Evolutionary conservation across 2,797 vertebrate species (phyloP), one percentile per base, ranked within the genome.

Genomic region (Macropodus opercularis): DNA sequence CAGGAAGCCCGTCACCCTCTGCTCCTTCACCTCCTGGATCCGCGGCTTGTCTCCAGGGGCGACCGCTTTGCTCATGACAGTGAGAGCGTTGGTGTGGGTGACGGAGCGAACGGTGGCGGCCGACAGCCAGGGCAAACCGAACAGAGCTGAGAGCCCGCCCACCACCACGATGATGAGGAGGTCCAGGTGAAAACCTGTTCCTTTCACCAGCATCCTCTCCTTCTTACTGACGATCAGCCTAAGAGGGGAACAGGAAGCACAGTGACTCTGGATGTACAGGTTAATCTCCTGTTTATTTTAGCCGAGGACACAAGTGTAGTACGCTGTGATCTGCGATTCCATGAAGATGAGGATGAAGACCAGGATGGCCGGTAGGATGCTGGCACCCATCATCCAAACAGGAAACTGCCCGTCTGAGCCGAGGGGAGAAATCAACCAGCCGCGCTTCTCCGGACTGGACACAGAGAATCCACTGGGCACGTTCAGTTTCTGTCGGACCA

Each of bases 271-370:
- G 5, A 15, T 13, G 14, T 13, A 13, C 6, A 34, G 12, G 14
- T 15, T 3, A 6, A 34, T 14, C 8, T 36, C 15, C 8, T 36
- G 23, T 11, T 32, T 34, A 24, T 22, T 51, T 36, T 9, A 6
- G 18, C 2, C 35, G 1, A 13, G 9, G 8, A 21, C 35, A 23
- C 13, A 31, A 5, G 6, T 2, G 17, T 3, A 2, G 1, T 83
- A 87, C 86, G 86, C 84, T 49, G 96, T 98, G 87, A 98, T 98
- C 85, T 98, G 96, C 0, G 96, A 96, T 88, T 98, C 96, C 96
- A 98, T 98, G 86, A 98, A 98, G 86, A 98, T 95, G 34, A 98
- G 96, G 68, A 98, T 98, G 78, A 98, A 98, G 84, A 98, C 95
- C 0, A 98, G 90, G 38, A 96, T 3, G 6, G 95, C 96, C 0